Evolutionary conservation across 2,888 invertebrate genomes (phyloP), one percentile per base, ranked within the genome.

Genomic region (Dexiosoma caninum): DNA sequence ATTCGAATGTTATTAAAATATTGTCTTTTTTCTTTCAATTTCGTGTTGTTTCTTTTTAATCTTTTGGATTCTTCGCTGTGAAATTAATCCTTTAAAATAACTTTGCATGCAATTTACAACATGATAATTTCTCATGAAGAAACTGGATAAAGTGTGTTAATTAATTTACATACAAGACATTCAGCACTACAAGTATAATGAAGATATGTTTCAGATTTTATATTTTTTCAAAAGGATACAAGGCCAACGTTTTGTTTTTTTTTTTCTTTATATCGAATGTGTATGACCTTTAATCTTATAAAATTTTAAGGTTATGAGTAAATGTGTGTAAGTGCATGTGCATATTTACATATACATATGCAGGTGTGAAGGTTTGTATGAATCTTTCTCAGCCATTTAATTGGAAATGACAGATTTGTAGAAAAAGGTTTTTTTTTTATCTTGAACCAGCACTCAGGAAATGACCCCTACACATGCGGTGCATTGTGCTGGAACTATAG

Each of bases 1-100:
- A 53, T 53, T 57, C n/a, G n/a, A n/a, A n/a, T n/a, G n/a, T n/a
- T n/a, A n/a, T n/a, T 30, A 64, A 57, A 27, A 51, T 55, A 62
- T 42, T 30, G 16, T 57, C 30, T n/a, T 64, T 30, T 62, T 70
- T n/a, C n/a, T n/a, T n/a, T n/a, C n/a, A 8, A 14, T 55, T 67
- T 19, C 10, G 21, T 12, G 23, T 67, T 53, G 59, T 19, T 66
- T 9, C 3, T 44, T 9, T 12, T 21, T 23, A 44, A n/a, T 19
- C 46, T 12, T 51, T 19, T 35, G 5, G 19, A 7, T 44, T 30
- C 12, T 35, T 30, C n/a, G 6, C 5, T n/a, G 4, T 30, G 21
- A 35, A 16, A 30, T 21, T 37, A 67, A 46, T 55, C 55, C 37
- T 69, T 67, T 16, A 57, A 16, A 10, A 7, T 6, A 32, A 64